A percentile compares a stretch with the other conserved stretches of the same genome.
Conservation (phyloP, 2,797 vertebrate genomes). For the Jordanella pulchra region DNA sequence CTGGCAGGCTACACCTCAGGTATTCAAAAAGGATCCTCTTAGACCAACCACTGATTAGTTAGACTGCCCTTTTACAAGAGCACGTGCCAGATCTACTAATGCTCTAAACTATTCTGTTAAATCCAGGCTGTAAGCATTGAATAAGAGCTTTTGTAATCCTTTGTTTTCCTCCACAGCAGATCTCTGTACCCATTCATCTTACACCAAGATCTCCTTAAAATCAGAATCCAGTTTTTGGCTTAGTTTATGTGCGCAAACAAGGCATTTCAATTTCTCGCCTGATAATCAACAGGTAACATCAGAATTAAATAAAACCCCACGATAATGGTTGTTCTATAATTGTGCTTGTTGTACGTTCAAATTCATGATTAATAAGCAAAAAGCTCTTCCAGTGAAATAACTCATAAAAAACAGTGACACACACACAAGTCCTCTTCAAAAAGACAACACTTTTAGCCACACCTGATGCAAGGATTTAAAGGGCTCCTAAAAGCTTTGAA, state of each 20-base stretch:
- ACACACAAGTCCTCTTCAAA: background rate
- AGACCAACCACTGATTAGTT: slow-evolving; percentile 20
- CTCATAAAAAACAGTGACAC: background rate
- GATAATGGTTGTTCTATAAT: too few relatives aligned
- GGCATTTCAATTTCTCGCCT: too few relatives aligned
- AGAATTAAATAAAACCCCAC: too few relatives aligned
- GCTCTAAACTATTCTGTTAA: background rate
- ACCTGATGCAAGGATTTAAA: too few relatives aligned
- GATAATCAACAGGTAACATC: too few relatives aligned
- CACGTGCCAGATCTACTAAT: slow-evolving; percentile 1
- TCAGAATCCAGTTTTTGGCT: background rate
- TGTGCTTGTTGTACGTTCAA: background rate
- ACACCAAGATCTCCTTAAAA: background rate
- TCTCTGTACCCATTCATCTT: background rate
- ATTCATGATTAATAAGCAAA: background rate
- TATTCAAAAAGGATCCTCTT: slow-evolving; percentile 32
- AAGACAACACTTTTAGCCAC: too few relatives aligned
- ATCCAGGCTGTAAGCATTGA: background rate
- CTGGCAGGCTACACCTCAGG: slow-evolving; percentile 34
- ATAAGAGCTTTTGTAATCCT: background rate
- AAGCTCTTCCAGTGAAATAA: background rate
- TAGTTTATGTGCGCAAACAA: too few relatives aligned
- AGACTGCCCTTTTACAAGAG: slow-evolving; percentile 18
- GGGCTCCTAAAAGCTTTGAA: too few relatives aligned
- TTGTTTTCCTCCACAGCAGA: background rate